phyloP scores from a whole-genome alignment of 1,140 invertebrate species.

The Medauroidea extradentata region DNA sequence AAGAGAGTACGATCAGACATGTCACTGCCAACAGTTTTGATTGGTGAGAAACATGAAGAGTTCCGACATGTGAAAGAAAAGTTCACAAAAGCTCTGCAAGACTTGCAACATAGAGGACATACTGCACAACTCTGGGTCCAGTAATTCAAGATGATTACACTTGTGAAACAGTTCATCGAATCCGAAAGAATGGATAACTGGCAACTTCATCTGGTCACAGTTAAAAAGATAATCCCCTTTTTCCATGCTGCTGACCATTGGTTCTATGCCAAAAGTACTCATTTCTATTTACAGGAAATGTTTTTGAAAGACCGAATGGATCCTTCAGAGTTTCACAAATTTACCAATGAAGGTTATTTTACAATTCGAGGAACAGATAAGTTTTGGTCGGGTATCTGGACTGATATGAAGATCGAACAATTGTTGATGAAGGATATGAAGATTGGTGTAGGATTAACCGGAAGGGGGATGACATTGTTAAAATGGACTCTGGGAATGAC shows the following conservation, averaged over 20 bases:
- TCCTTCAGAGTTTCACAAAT: conserved; percentile 36
- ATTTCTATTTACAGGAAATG: conserved; percentile 46
- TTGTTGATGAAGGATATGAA: conserved; percentile 43
- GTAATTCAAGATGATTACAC: conserved; percentile 38
- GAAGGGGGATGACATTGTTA: conserved; percentile 24
- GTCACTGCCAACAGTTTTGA: background rate
- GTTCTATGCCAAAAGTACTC: conserved; percentile 43
- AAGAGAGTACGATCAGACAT: background rate
- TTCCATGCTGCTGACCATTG: conserved; percentile 43
- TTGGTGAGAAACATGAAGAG: background rate
- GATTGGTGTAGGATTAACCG: conserved; percentile 36
- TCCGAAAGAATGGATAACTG: conserved; percentile 40
- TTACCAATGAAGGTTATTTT: conserved; percentile 35
- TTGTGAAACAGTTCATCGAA: conserved; percentile 35
- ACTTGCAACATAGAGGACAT: background rate
- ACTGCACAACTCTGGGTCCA: conserved; percentile 35
- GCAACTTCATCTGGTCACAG: conserved; percentile 36
- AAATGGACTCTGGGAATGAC: no score
- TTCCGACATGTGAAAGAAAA: background rate
- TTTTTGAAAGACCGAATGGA: conserved; percentile 28
- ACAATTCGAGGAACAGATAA: conserved; percentile 41
- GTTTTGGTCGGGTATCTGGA: conserved; percentile 42
- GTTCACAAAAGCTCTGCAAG: background rate
- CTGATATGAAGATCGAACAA: conserved; percentile 42
- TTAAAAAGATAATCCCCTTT: conserved; percentile 43